Percentiles rank a stretch among this genome's conserved stretches.
Conservation (phyloP, 1,140 invertebrate species). For the Trissolcus basalis region DNA sequence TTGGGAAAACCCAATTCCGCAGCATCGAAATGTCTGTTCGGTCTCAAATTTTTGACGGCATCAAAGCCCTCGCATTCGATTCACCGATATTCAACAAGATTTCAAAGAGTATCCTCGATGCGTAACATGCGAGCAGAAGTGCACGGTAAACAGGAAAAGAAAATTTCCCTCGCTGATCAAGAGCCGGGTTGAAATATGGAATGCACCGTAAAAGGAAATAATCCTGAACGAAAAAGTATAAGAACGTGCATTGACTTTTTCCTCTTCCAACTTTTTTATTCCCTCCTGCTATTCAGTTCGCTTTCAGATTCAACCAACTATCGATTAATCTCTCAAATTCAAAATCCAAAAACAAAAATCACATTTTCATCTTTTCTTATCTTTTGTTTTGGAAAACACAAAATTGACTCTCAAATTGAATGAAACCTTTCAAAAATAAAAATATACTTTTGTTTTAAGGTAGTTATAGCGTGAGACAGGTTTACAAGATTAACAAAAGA, state of each 20-base stretch:
- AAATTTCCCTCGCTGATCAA: slow-evolving; percentile 44
- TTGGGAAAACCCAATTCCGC: slow-evolving; percentile 33
- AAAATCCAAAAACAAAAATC: too few relatives aligned
- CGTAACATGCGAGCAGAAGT: slow-evolving; percentile 42
- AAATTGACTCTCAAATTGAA: too few relatives aligned
- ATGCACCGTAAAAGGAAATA: slow-evolving; percentile 10
- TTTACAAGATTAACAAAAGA: too few relatives aligned
- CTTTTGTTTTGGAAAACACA: too few relatives aligned
- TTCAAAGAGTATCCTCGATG: slow-evolving; percentile 54
- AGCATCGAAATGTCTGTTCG: slow-evolving; percentile 35
- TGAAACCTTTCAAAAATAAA: too few relatives aligned
- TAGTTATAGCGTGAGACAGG: too few relatives aligned
- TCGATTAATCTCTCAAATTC: too few relatives aligned
- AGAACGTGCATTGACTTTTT: slow-evolving; percentile 4
- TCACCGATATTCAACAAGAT: slow-evolving; percentile 54
- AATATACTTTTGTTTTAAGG: too few relatives aligned
- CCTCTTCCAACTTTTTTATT: too few relatives aligned
- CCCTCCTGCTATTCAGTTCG: too few relatives aligned
- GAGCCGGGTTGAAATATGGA: slow-evolving; percentile 31
- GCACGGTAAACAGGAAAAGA: slow-evolving; percentile 55
- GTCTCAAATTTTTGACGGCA: slow-evolving; percentile 34
- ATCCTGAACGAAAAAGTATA: slow-evolving; percentile 33
- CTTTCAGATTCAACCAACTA: too few relatives aligned
- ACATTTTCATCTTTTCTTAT: too few relatives aligned
- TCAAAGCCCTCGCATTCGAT: slow-evolving; percentile 40